Evolutionary conservation across 64 coral and sea anemone genomes (phyloP), one percentile per base, ranked within the genome.

Genomic region (Pocillopora damicornis): DNA sequence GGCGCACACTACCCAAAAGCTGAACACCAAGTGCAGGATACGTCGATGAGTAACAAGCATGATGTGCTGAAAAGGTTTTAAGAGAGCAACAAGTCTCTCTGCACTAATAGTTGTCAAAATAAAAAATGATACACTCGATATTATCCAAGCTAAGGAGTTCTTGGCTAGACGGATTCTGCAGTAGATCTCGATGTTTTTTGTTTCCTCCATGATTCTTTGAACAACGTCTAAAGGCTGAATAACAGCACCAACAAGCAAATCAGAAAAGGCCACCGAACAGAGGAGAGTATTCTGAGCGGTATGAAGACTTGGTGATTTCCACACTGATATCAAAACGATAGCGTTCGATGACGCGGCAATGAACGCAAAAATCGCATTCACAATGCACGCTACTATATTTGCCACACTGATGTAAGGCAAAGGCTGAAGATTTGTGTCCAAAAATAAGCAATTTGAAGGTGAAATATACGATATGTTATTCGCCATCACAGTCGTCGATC

Each of bases 251-350:
- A 86, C 37, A 20, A 65, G 37, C 17, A 86, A 73, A 58, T 86
- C 83, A 30, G 63, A 45, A 15, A 86, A 57, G 13, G 83, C 83
- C 5, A 86, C 37, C 38, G 37, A 56, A 63, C 83, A 73, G 7
- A 86, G 83, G 22, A 86, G 83, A 45, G 22, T 25, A 14, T 56
- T 73, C 37, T 65, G 72, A 2, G 83, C 64, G 22, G 83, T 86
- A 13, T 86, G 67, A 74, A 86, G 83, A 0, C 35, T 57, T 13
- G 83, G 67, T 12, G 83, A 73, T 25, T 86, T 86, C 83, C 64
- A 86, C 9, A 86, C 34, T 6, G 83, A 72, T 38, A 73, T 14
- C 12, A 86, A 37, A 10, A 86, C 67, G 15, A 73, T 51, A 74
- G 83, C 35, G 83, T 86, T 86, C 20, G 72, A 64, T 58, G 72